A percentile compares a stretch with the other conserved stretches of the same genome.
Evolutionary conservation across 2,113 vertebrate genomes (phyloP).

Genomic region (Glareola pratincola): DNA sequence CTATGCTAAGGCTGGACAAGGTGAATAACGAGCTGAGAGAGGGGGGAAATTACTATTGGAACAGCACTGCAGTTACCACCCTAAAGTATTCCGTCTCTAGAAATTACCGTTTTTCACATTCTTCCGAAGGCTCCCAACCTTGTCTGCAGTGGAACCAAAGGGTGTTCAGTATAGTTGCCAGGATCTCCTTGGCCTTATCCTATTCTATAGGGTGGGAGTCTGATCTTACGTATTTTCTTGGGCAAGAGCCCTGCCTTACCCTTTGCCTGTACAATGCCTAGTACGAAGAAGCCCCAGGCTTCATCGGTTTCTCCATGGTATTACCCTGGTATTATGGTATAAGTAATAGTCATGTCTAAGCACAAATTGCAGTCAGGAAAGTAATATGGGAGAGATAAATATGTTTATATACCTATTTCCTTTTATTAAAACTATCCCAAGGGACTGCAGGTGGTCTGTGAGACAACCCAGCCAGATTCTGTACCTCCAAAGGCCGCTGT

Average conservation of each 20-base stretch:
- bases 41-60: neutral
- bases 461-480: constrained; percentile 83
- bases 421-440: constrained; percentile 49
- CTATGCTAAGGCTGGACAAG: neutral
- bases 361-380: neutral
- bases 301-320: neutral
- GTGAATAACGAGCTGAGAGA: neutral
- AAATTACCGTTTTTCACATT: neutral
- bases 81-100: neutral
- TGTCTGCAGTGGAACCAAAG: neutral
- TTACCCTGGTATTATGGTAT: neutral
- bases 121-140: neutral
- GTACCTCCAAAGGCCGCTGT: constrained; percentile 78
- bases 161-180: neutral
- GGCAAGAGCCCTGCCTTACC: neutral
- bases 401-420: neutral
- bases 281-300: neutral
- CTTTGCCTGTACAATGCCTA: neutral
- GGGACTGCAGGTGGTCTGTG: constrained; percentile 93
- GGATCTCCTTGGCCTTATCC: neutral
- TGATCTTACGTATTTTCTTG: neutral
- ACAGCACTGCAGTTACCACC: neutral
- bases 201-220: neutral
- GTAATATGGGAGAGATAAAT: neutral
- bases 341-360: neutral